These are phyloP conservation scores for chimpanzee (Pan troglodytes) DNA, from an alignment of 2,113 vertebrate species.

Conservation along the genomic window NHGRI_mPanTro3-v2.1_pri NC_072410.2:42261501-42262000, in stretches of 20 bases:
- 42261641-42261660: not conserved
- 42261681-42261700: not conserved
- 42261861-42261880: not conserved
- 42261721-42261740: not conserved
- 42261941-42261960: not conserved
- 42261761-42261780: not conserved
- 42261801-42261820: not conserved
- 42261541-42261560: not conserved
- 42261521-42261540: not conserved
- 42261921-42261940: not conserved
- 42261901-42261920: not conserved
- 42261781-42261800: not conserved
- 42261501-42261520: not conserved
- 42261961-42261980: not conserved
- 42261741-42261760: not conserved
- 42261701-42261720: not conserved
- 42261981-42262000: not conserved
- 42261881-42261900: not conserved
- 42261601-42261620: not conserved
- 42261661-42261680: not conserved
- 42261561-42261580: not conserved
- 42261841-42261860: not conserved
- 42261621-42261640: not conserved
- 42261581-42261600: not conserved
- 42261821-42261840: not conserved